Evolutionary conservation across 2,888 invertebrate species (phyloP), one percentile per base, ranked within the genome.

Genomic region (Onthophagus sagittarius): DNA sequence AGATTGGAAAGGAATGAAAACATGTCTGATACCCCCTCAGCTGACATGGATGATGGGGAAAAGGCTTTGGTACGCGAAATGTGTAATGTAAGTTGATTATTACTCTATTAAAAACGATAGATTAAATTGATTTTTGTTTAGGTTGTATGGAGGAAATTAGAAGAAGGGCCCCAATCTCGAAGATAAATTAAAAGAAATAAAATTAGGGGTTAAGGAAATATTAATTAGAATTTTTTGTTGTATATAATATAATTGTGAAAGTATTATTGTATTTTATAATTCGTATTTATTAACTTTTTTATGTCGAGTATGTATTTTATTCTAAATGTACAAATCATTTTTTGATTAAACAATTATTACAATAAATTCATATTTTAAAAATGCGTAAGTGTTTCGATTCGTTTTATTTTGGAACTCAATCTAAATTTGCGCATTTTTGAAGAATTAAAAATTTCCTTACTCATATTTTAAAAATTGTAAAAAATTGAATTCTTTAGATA

Each of bases 51-150:
- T 81, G 93, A 96, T 79, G 94, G 95, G 13, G 97, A 97, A 84
- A 96, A 96, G 83, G 97, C 97, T 3, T 88, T 97, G 72, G 95
- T 97, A 70, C 89, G 96, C 80, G 97, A 97, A 87, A 97, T 97
- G 97, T 97, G 97, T 86, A 97, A 97, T 86, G 92, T 92, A 86
- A 87, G 90, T 86, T 76, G 23, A 53, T 72, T 23, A 23, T 15
- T 53, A 32, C 14, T 69, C 31, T 53, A 32, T 33, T 69, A 33
- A 33, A 33, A 65, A 7, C 14, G 14, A 39, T 71, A 64, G 33
- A 69, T 33, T 67, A 13, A 9, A 62, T 7, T 62, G 63, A 62
- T 15, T 72, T 33, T 31, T 33, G 15, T 77, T 76, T 78, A 91
- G 91, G 96, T 96, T 70, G 96, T 96, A 63, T 96, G 95, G 95